Percentiles rank a stretch among this genome's conserved stretches.
phyloP scores from a whole-genome alignment of 2,113 vertebrate genomes.

The Gavialis gangeticus region DNA sequence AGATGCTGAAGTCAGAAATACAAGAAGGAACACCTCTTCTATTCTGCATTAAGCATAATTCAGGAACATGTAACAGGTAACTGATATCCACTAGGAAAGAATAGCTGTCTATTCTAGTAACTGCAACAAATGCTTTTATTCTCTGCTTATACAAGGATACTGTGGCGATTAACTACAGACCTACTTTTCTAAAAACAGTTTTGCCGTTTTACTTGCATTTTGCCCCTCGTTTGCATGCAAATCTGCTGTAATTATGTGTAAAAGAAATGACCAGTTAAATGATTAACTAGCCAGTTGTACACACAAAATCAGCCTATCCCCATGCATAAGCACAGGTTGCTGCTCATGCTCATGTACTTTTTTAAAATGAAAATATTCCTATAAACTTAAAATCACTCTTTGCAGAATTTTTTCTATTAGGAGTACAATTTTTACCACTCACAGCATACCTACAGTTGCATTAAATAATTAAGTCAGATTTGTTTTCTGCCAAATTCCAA shows the following conservation, averaged over 20 bases:
- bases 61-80: not conserved
- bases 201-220: not conserved
- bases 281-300: not conserved
- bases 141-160: not conserved
- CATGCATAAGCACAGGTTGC: not conserved
- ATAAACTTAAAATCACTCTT: not conserved
- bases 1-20: not conserved
- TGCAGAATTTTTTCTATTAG: not conserved
- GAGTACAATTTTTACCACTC: not conserved
- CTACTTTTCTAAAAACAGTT: too few species aligned
- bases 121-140: not conserved
- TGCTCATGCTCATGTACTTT: not conserved
- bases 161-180: too few species aligned
- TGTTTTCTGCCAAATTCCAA: not conserved
- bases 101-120: not conserved
- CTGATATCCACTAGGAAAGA: not conserved
- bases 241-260: not conserved
- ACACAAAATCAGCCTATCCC: not conserved
- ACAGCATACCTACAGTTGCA: not conserved
- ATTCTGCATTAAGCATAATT: not conserved
- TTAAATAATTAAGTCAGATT: not conserved
- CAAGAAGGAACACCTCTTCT: not conserved
- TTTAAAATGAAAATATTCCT: not conserved
- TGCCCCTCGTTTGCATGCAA: not conserved
- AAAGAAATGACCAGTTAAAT: not conserved